These are phyloP conservation scores for Astyanax mexicanus DNA, from an alignment of 2,797 vertebrate species.

Conservation along the genomic window DNA sequence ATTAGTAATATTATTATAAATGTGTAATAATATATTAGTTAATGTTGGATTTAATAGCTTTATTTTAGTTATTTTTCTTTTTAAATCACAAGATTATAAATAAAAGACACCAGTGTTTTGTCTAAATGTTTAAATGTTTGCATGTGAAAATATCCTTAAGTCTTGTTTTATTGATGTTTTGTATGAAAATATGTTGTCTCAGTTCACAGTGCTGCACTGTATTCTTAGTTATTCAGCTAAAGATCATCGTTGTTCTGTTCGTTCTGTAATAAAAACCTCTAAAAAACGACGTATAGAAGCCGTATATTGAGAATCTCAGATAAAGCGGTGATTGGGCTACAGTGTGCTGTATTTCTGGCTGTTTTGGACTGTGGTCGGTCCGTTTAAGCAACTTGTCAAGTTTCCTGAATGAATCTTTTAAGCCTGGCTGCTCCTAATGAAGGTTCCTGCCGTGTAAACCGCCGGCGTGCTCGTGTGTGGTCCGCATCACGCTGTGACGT, in stretches of 20 bases:
- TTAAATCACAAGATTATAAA: too few species aligned
- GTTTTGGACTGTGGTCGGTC: background rate
- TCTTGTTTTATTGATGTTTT: too few species aligned
- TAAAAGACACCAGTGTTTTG: too few species aligned
- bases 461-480: constrained; percentile 40
- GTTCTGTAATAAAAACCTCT: background rate
- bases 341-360: background rate
- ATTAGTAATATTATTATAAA: too few species aligned
- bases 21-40: too few species aligned
- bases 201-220: too few species aligned
- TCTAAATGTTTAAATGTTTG: too few species aligned
- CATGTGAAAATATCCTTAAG: too few species aligned
- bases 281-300: background rate
- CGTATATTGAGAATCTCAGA: background rate
- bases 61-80: too few species aligned
- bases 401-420: background rate
- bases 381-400: background rate
- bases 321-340: background rate
- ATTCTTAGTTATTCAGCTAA: background rate
- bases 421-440: background rate
- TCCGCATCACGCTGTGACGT: constrained; percentile 36
- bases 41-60: too few species aligned
- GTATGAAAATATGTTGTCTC: too few species aligned
- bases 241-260: too few species aligned
- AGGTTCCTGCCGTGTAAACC: constrained; percentile 1